These are phyloP conservation scores for Cariama cristata DNA, from an alignment of 2,113 vertebrate species.

Conservation along the genomic window DNA sequence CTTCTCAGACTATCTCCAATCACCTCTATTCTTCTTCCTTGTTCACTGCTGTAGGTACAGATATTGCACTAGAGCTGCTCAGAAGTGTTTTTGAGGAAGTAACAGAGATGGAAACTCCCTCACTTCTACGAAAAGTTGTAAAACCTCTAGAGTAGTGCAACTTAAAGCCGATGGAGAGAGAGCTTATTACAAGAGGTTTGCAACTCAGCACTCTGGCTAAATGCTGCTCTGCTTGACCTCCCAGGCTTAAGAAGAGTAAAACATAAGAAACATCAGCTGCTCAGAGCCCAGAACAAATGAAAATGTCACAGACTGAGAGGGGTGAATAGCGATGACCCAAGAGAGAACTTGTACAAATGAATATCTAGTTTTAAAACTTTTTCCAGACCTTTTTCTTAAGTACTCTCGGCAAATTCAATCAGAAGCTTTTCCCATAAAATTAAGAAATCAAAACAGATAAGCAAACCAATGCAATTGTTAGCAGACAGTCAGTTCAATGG, in stretches of 20 bases:
- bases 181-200: neutral
- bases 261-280: neutral
- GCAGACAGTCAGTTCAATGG: neutral
- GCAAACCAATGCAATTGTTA: neutral
- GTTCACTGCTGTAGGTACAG: neutral
- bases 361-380: constrained; percentile 19
- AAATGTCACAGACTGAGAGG: neutral
- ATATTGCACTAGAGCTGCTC: neutral
- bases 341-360: neutral
- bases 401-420: neutral
- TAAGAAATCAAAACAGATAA: neutral
- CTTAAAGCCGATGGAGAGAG: neutral
- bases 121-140: neutral
- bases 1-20: neutral
- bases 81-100: neutral
- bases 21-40: neutral
- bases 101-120: neutral
- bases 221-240: neutral
- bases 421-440: neutral
- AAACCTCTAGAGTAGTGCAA: neutral
- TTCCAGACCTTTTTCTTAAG: neutral
- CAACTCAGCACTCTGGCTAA: neutral
- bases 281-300: neutral
- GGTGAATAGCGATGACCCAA: neutral
- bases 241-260: neutral